phyloP scores from a whole-genome alignment of 2,113 vertebrate genomes.

The Sapajus apella region DNA sequence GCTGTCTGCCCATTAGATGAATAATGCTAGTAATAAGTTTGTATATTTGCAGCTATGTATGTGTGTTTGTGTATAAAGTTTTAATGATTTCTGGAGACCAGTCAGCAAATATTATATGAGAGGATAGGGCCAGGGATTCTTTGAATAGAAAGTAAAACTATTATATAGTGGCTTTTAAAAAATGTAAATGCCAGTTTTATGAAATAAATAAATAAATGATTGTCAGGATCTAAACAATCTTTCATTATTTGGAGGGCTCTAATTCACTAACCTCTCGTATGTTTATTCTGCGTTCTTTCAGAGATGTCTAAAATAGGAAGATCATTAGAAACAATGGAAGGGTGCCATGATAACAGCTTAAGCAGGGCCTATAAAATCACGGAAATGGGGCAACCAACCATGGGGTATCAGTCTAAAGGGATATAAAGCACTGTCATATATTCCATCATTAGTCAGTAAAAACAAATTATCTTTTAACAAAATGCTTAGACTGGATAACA shows the following conservation, averaged over 20 bases:
- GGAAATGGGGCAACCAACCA: not conserved
- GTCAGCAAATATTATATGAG: not conserved
- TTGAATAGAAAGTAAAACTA: constrained; percentile 40
- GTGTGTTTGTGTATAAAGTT: constrained; percentile 57
- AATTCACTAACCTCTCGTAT: not conserved
- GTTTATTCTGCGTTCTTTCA: constrained; percentile 34
- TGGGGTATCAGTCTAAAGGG: not conserved
- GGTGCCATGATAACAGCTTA: not conserved
- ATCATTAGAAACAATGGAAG: not conserved
- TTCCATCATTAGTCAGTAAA: constrained; percentile 19
- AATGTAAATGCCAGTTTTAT: constrained; percentile 10
- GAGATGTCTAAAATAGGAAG: not conserved
- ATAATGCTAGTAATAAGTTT: constrained; percentile 40
- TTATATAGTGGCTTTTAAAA: not conserved
- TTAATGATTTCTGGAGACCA: constrained; percentile 27
- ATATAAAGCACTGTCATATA: not conserved
- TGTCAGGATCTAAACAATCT: constrained; percentile 15
- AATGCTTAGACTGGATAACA: not conserved
- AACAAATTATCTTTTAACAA: not conserved
- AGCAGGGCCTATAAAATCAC: not conserved
- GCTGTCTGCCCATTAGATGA: constrained; percentile 13
- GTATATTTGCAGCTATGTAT: constrained; percentile 59
- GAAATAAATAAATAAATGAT: constrained; percentile 47
- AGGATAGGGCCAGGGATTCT: not conserved
- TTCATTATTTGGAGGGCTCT: not conserved